Conservation (phyloP, 2,113 vertebrate genomes). For the Ancistrus triradiatus region DNA sequence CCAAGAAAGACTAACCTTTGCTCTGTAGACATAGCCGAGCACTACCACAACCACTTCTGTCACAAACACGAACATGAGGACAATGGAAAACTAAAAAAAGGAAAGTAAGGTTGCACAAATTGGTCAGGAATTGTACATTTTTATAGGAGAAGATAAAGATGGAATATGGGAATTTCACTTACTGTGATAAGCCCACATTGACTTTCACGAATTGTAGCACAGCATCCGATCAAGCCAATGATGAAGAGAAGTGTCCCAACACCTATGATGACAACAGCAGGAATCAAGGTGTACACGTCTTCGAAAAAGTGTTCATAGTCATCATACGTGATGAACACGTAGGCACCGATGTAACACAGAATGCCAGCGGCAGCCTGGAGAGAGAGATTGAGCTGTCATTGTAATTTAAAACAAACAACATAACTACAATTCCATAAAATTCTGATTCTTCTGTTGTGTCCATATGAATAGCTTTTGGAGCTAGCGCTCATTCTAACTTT, state of each 20-base stretch:
- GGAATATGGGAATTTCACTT: slow-evolving; percentile 52
- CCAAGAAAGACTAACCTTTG: slow-evolving; percentile 76
- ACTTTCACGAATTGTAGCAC: slow-evolving; percentile 91
- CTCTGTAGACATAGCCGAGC: slow-evolving; percentile 95
- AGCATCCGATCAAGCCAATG: slow-evolving; percentile 93
- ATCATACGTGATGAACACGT: slow-evolving; percentile 97
- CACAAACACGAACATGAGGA: slow-evolving; percentile 91
- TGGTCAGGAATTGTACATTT: background rate
- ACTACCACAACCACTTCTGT: slow-evolving; percentile 95
- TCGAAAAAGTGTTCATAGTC: slow-evolving; percentile 98
- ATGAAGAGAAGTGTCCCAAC: slow-evolving; percentile 92
- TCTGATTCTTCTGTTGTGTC: no score
- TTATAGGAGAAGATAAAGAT: background rate
- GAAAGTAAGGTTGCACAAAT: slow-evolving; percentile 24
- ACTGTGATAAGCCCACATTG: slow-evolving; percentile 90
- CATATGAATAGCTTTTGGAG: no score
- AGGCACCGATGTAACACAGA: slow-evolving; percentile 95
- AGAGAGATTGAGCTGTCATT: background rate
- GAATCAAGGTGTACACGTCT: slow-evolving; percentile 90
- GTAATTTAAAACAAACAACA: background rate
- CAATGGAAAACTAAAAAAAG: slow-evolving; percentile 87
- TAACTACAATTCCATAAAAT: no score
- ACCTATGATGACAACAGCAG: slow-evolving; percentile 89
- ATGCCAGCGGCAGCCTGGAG: slow-evolving; percentile 91
- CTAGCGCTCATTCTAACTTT: no score